Evolutionary conservation across 2,888 invertebrate genomes (phyloP).

Genomic region (Yponomeuta malinellus): DNA sequence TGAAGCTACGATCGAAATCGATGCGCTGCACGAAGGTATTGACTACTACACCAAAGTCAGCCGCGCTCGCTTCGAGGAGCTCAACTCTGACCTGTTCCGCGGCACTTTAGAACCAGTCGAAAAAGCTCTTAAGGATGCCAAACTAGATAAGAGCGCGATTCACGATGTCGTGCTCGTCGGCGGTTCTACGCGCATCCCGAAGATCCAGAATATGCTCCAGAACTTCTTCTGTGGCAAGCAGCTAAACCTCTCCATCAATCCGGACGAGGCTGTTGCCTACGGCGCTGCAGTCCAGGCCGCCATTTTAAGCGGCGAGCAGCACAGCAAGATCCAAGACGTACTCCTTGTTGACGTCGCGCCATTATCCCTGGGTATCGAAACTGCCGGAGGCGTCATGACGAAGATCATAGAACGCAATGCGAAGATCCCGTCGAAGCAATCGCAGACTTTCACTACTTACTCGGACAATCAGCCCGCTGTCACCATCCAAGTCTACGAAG

Average conservation of each 20-base stretch:
- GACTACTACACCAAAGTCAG: constrained; percentile 82
- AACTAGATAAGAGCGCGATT: constrained; percentile 84
- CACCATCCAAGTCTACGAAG: constrained; percentile 83
- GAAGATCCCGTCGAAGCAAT: constrained; percentile 82
- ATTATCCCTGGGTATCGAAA: constrained; percentile 84
- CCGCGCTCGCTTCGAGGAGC: constrained; percentile 84
- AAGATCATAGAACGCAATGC: constrained; percentile 83
- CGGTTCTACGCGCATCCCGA: constrained; percentile 88
- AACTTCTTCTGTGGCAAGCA: constrained; percentile 85
- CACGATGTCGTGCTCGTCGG: constrained; percentile 89
- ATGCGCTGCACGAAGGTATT: constrained; percentile 82
- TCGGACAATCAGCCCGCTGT: constrained; percentile 88
- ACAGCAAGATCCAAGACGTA: constrained; percentile 83
- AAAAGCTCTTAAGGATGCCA: constrained; percentile 85
- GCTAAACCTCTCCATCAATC: constrained; percentile 84
- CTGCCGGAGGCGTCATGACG: constrained; percentile 86
- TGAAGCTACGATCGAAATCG: constrained; percentile 84
- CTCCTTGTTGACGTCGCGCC: constrained; percentile 76
- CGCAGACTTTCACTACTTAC: constrained; percentile 86
- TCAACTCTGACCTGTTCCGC: constrained; percentile 83
- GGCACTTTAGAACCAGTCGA: constrained; percentile 85
- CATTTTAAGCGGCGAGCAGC: constrained; percentile 83
- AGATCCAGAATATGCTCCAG: constrained; percentile 83
- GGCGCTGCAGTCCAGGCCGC: constrained; percentile 86
- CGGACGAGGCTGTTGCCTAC: constrained; percentile 88